Percentiles rank a stretch among this genome's conserved stretches.
Evolutionary conservation across 1,140 invertebrate species (phyloP).

Genomic region (Scaptomyza montana): DNA sequence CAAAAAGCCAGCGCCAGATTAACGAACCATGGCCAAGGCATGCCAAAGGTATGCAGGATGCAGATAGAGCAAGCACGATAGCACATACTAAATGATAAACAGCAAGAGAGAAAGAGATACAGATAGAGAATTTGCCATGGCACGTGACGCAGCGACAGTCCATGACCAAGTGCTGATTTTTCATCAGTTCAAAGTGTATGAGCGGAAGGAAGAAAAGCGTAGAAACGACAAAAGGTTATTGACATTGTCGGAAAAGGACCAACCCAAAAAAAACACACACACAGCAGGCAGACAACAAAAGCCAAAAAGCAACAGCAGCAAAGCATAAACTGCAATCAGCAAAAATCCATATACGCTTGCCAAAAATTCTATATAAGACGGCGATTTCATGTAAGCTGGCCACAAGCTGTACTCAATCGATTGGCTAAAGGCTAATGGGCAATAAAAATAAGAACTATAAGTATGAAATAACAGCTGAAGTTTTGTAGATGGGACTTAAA

Average conservation of each 20-base stretch:
- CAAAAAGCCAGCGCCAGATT: constrained; percentile 81
- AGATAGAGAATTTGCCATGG: constrained; percentile 35
- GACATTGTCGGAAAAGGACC: constrained; percentile 60
- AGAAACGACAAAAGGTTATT: constrained; percentile 73
- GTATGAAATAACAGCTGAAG: background rate
- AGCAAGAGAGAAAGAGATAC: background rate
- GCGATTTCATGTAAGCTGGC: background rate
- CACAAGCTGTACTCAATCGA: constrained; percentile 6
- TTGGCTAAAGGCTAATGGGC: background rate
- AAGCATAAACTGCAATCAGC: constrained; percentile 35
- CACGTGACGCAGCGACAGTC: constrained; percentile 80
- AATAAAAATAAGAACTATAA: background rate
- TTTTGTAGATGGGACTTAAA: background rate
- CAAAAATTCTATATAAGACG: constrained; percentile 16
- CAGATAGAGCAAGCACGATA: constrained; percentile 16
- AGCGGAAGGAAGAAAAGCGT: constrained; percentile 3
- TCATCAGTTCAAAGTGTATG: constrained; percentile 55
- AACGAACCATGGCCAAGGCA: constrained; percentile 79
- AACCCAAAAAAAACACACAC: background rate
- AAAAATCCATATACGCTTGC: constrained; percentile 22
- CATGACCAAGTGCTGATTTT: constrained; percentile 82
- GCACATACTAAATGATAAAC: background rate
- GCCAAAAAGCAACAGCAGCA: constrained; percentile 7
- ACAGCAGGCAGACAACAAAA: constrained; percentile 39
- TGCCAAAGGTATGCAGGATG: constrained; percentile 53